Evolutionary conservation across 2,888 invertebrate species (phyloP), one percentile per base, ranked within the genome.

Genomic region (Pediacus dermestoides): DNA sequence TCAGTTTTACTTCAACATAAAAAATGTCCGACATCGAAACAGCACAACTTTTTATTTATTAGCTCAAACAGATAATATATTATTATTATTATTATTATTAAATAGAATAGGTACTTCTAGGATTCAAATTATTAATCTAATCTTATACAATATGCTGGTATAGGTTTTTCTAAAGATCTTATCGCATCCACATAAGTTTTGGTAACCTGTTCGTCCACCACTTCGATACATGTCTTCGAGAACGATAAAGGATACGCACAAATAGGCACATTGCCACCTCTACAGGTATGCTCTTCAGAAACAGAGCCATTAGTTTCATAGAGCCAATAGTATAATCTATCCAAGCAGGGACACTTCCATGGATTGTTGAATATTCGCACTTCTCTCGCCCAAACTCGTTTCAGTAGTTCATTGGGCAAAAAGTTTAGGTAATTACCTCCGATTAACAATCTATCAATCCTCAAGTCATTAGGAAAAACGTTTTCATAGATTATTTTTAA

Each of bases 311-410:
- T 50, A 7, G 37, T 55, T 2, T 9, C 27, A 13, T 34, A 27
- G 12, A 57, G 34, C 60, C 60, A 58, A 21, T 38, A 25, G 10
- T 31, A 12, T 11, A 59, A 41, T 7, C 40, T 30, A 23, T 51
- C 44, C 16, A 55, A 47, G 43, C 60, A 60, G 1, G 50, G 47
- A 34, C 60, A 60, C 23, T 45, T 58, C 59, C 58, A 59, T 6
- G 60, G 60, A 40, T 59, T 59, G 9, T 47, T 49, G 9, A 52
- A 48, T 7, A 57, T 16, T 7, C 37, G 31, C 9, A 58, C 23
- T 11, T 39, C 43, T 3, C 45, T 40, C 2, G 53, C 47, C 3
- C 45, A 26, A 4, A 59, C 3, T 33, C 53, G 53, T 6, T 42
- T 30, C 15, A 57, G 34, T 11, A 57, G 35, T 21, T 52, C 34